These are phyloP conservation scores for Asbolus verrucosus DNA, from an alignment of 1,140 invertebrate genomes.

Conservation along the genomic window DNA sequence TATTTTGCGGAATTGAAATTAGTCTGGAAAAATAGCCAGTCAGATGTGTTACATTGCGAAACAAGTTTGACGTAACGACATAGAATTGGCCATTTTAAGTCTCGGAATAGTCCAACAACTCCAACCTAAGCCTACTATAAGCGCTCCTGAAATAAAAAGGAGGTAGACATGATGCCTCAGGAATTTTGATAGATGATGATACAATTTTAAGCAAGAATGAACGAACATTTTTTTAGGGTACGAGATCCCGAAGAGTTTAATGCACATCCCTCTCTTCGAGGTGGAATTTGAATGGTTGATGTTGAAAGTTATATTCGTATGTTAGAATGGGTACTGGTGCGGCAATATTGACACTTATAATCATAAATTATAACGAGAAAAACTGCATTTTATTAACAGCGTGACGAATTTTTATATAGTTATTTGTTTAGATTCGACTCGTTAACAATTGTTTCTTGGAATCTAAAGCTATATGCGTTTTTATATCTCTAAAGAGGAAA, in stretches of 20 bases:
- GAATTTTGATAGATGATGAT: constrained; percentile 38
- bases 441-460: no score
- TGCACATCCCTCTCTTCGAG: constrained; percentile 21
- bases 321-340: constrained; percentile 6
- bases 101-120: constrained; percentile 8
- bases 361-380: background rate
- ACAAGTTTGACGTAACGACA: background rate
- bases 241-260: constrained; percentile 22
- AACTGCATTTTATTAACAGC: no score
- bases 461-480: no score
- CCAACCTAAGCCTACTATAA: constrained; percentile 6
- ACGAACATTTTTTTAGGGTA: constrained; percentile 28
- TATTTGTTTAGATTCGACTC: no score
- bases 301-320: constrained; percentile 11
- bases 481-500: no score
- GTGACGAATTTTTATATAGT: no score
- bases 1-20: constrained; percentile 11
- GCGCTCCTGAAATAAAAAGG: constrained; percentile 31
- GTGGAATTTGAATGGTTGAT: background rate
- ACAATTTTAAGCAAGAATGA: constrained; percentile 38
- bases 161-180: constrained; percentile 6
- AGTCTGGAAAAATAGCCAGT: no score
- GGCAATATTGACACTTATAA: constrained; percentile 17
- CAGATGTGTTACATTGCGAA: no score
- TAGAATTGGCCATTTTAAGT: constrained; percentile 13